These are phyloP conservation scores for Lepeophtheirus salmonis DNA, from an alignment of 1,140 invertebrate species.

Conservation along the genomic window DNA sequence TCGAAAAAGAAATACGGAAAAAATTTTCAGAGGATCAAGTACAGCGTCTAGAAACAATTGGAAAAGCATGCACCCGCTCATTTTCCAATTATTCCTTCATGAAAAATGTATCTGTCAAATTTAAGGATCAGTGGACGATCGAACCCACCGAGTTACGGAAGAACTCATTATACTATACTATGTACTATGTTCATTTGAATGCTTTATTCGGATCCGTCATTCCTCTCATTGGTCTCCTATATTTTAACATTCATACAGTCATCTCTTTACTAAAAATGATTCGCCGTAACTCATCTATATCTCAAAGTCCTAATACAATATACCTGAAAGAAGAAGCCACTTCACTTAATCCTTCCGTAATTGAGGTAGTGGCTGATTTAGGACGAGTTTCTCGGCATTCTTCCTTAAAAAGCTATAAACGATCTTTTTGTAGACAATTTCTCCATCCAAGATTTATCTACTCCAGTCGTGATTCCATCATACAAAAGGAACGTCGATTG, in stretches of 20 bases:
- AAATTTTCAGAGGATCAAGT: background rate
- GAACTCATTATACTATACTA: background rate
- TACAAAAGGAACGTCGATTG: conserved; percentile 1
- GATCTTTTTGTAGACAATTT: too few species aligned
- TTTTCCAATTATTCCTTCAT: background rate
- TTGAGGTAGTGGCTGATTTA: too few species aligned
- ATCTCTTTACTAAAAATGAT: background rate
- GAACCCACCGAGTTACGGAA: background rate
- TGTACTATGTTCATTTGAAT: background rate
- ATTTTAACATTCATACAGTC: background rate
- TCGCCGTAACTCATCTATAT: background rate
- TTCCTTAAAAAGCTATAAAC: too few species aligned
- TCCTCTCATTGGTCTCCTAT: background rate
- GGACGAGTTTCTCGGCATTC: too few species aligned
- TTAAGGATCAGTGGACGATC: background rate
- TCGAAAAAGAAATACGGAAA: background rate
- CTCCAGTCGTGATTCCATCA: background rate
- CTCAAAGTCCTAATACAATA: too few species aligned
- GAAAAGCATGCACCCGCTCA: too few species aligned
- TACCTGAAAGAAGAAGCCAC: too few species aligned
- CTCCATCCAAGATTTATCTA: background rate
- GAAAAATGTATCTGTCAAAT: background rate
- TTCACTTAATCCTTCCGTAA: too few species aligned
- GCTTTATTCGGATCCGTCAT: background rate
- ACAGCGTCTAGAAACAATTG: background rate